A percentile compares a stretch with the other conserved stretches of the same genome.
These are phyloP conservation scores for Pollimyrus isidori DNA, from an alignment of 2,113 vertebrate genomes.

Conservation along the genomic window DNA sequence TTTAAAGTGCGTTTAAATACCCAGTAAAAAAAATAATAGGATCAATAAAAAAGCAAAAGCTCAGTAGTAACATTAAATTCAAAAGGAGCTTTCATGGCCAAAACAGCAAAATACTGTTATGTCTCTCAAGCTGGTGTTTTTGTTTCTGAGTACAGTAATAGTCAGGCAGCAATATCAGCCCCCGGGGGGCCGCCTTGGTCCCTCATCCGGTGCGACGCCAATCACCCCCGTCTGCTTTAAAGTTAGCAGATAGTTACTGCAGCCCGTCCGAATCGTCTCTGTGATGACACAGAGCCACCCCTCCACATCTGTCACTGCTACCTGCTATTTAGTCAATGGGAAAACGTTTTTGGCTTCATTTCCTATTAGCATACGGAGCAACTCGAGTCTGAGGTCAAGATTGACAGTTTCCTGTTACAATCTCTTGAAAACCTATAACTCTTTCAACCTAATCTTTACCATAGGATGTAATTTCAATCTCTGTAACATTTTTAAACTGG, in stretches of 20 bases:
- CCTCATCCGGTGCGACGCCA: neutral
- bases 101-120: neutral
- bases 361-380: neutral
- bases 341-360: neutral
- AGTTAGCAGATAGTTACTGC: neutral
- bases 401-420: neutral
- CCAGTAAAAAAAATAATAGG: neutral
- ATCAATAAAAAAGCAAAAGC: neutral
- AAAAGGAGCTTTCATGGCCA: neutral
- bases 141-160: neutral
- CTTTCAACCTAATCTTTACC: neutral
- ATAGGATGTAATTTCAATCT: neutral
- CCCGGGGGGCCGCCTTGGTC: neutral
- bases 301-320: neutral
- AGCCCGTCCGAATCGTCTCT: neutral
- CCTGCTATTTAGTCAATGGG: neutral
- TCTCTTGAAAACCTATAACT: conserved; percentile 2
- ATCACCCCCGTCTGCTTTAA: neutral
- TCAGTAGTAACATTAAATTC: neutral
- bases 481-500: neutral
- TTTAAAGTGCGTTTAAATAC: neutral
- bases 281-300: neutral
- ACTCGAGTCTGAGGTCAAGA: neutral
- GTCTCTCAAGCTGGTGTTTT: neutral
- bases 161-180: neutral